A percentile compares a stretch with the other conserved stretches of the same genome.
phyloP scores from a whole-genome alignment of 2,888 invertebrate species.

The Myathropa florea region DNA sequence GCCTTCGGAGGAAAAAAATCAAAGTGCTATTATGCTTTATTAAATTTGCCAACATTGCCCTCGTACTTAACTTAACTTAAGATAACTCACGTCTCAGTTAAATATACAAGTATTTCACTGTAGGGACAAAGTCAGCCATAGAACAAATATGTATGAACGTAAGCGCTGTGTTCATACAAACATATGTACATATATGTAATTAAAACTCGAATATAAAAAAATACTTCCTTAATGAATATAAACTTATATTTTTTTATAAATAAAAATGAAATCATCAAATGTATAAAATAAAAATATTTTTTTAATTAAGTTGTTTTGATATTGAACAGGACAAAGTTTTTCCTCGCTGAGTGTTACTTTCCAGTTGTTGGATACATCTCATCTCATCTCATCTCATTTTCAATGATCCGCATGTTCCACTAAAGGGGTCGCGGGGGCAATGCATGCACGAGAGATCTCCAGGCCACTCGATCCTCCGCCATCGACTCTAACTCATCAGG shows the following conservation, averaged over 20 bases:
- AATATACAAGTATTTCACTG: constrained; percentile 20
- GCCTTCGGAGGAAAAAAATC: constrained; percentile 78
- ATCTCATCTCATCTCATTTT: too few species aligned
- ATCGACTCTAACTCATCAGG: too few species aligned
- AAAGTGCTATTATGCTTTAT: constrained; percentile 80
- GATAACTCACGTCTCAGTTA: constrained; percentile 45
- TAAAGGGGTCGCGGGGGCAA: too few species aligned
- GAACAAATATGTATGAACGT: constrained; percentile 23
- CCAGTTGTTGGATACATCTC: too few species aligned
- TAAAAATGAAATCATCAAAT: background rate
- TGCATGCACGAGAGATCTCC: too few species aligned
- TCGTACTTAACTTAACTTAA: constrained; percentile 24
- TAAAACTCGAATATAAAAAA: constrained; percentile 23
- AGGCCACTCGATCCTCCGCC: too few species aligned
- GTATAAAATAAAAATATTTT: background rate
- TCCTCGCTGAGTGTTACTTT: too few species aligned
- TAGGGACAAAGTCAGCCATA: constrained; percentile 54
- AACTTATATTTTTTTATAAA: constrained; percentile 24
- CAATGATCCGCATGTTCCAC: too few species aligned
- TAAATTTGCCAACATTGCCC: constrained; percentile 72
- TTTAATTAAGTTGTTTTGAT: background rate
- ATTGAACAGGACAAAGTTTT: too few species aligned
- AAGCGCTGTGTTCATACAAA: too few species aligned
- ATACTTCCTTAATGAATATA: constrained; percentile 41
- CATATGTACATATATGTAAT: background rate